Conservation (phyloP, 2,113 vertebrate genomes). For the Gopherus evgoodei region DNA sequence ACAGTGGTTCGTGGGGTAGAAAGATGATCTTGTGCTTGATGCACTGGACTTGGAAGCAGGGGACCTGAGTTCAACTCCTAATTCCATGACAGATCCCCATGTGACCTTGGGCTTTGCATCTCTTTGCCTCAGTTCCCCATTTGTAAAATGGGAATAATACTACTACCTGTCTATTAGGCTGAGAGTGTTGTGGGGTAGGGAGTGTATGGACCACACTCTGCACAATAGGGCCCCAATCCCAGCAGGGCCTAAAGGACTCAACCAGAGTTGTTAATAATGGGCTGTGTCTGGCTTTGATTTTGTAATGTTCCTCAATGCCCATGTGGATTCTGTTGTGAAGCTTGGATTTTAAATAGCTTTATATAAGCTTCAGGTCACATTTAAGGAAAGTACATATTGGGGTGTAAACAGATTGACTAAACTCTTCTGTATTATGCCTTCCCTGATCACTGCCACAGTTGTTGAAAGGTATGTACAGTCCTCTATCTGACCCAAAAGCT, state of each 20-base stretch:
- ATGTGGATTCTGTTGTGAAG: background rate
- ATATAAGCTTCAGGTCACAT: background rate
- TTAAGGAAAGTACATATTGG: background rate
- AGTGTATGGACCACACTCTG: background rate
- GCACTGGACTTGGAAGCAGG: fast-evolving
- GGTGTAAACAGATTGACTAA: background rate
- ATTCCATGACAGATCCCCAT: background rate
- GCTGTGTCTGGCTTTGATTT: background rate
- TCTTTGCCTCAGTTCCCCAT: background rate
- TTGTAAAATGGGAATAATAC: fast-evolving
- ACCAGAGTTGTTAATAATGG: background rate
- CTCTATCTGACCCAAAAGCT: background rate
- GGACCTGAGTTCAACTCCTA: background rate
- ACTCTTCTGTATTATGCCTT: fast-evolving
- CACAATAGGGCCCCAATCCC: background rate
- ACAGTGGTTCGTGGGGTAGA: background rate
- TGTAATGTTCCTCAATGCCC: background rate
- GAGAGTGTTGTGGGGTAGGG: background rate
- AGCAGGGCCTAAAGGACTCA: too few relatives aligned
- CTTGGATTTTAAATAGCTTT: background rate
- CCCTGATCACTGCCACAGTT: background rate
- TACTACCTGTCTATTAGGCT: background rate
- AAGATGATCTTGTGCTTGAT: background rate
- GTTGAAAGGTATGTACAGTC: background rate
- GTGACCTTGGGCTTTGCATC: background rate